A percentile compares a stretch with the other conserved stretches of the same genome.
Conservation (phyloP, 2,797 vertebrate species). For the Serranus cabrilla region DNA sequence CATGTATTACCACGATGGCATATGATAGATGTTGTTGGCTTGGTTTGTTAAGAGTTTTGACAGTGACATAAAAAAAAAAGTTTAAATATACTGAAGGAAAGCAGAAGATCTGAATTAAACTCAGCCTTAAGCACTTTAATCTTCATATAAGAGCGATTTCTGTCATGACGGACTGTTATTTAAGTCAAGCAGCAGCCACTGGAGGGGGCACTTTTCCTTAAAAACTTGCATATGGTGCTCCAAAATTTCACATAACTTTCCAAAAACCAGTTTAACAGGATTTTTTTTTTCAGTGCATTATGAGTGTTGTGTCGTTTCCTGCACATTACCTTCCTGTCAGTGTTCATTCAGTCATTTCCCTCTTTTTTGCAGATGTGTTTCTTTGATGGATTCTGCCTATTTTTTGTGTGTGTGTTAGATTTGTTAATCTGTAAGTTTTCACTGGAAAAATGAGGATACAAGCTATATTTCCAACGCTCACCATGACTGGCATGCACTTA, state of each 20-base stretch:
- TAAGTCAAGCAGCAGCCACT: slow-evolving; percentile 50
- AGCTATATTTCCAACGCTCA: slow-evolving; percentile 20
- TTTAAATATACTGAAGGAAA: slow-evolving; percentile 20
- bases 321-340: slow-evolving; percentile 53
- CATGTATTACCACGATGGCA: slow-evolving; percentile 21
- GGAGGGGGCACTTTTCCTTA: slow-evolving; percentile 52
- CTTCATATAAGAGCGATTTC: slow-evolving; percentile 45
- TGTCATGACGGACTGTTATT: slow-evolving; percentile 56
- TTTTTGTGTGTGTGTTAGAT: slow-evolving; percentile 17
- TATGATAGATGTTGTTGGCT: slow-evolving; percentile 40
- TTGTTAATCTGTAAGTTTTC: slow-evolving; percentile 38
- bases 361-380: slow-evolving; percentile 15
- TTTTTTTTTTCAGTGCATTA: slow-evolving; percentile 40
- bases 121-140: slow-evolving; percentile 81
- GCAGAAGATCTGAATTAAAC: slow-evolving; percentile 34
- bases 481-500: slow-evolving; percentile 34
- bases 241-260: slow-evolving; percentile 24
- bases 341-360: slow-evolving; percentile 23
- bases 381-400: slow-evolving; percentile 33
- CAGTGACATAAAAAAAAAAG: slow-evolving; percentile 21
- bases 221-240: slow-evolving; percentile 37
- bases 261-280: slow-evolving; percentile 35
- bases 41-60: slow-evolving; percentile 33
- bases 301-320: slow-evolving; percentile 44
- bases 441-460: slow-evolving; percentile 44